Evolutionary conservation across 2,888 invertebrate genomes (phyloP), one percentile per base, ranked within the genome.

Genomic region (Cynaeus angustus): DNA sequence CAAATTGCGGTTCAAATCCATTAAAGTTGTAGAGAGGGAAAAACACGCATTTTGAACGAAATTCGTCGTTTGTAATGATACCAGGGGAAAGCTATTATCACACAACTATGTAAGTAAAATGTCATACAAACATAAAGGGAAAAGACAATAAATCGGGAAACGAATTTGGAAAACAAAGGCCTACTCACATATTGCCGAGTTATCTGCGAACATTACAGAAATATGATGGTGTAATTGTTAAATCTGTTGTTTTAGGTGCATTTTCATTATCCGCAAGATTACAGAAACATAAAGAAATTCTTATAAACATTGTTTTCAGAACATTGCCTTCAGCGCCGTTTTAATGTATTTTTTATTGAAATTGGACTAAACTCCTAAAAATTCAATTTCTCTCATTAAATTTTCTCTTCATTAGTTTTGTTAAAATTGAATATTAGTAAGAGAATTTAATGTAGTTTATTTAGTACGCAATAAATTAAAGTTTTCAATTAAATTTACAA

Each of bases 151-250:
- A 77, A 79, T 80, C 76, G 78, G 80, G 79, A 79, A 77, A 80
- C 79, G 76, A 79, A 78, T 78, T 74, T 77, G 77, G 75, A 78
- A 78, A 79, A 77, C 75, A 78, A 81, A 80, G 78, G 80, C 83
- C 83, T 83, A 83, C 83, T 84, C 83, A 85, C 83, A 83, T 83
- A 84, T 82, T 77, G 83, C 84, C 83, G 84, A 82, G 83, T 83
- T 83, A 81, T 84, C 84, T 84, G 84, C 78, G 80, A 84, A 83
- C 81, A 83, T 83, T 78, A 83, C 79, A 82, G 78, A 80, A 78
- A 80, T 77, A 78, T 78, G 76, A 78, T 76, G 75, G 75, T 72
- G 76, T 74, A 75, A 73, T 73, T 75, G 48, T 73, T 66, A 55
- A 66, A 67, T 66, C 33, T 53, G 41, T 12, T 33, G 28, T 43